Percentiles rank a stretch among this genome's conserved stretches.
Conservation (phyloP, 1,140 invertebrate genomes). For the Catajapyx aquilonaris region DNA sequence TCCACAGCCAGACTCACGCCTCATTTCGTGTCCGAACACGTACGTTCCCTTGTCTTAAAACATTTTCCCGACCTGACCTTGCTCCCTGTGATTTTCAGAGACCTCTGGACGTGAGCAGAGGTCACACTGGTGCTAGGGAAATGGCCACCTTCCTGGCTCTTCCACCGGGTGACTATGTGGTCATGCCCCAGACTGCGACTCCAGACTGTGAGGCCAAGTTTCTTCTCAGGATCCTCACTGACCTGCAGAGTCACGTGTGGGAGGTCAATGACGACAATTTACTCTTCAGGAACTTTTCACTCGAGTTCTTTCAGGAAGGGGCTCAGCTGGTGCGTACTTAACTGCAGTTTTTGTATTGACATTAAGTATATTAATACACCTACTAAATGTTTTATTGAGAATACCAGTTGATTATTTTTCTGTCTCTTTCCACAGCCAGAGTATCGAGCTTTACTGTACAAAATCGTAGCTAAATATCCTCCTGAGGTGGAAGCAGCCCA, state of each 20-base stretch:
- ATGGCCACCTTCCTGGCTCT: slow-evolving; percentile 51
- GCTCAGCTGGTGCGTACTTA: slow-evolving; percentile 22
- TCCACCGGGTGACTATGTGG: slow-evolving; percentile 50
- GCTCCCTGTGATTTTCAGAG: slow-evolving; percentile 25
- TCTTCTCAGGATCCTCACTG: slow-evolving; percentile 43
- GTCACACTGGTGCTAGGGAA: slow-evolving; percentile 41
- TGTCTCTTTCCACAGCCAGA: background rate
- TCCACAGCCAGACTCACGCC: slow-evolving; percentile 34
- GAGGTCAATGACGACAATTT: slow-evolving; percentile 58
- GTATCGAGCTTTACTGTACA: slow-evolving; percentile 19
- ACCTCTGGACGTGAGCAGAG: slow-evolving; percentile 39
- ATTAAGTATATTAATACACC: too few relatives aligned
- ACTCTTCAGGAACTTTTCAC: slow-evolving; percentile 36
- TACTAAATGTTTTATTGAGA: too few relatives aligned
- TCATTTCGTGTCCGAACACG: slow-evolving; percentile 36
- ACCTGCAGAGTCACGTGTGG: slow-evolving; percentile 52
- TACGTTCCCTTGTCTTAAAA: slow-evolving; percentile 16
- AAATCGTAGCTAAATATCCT: slow-evolving; percentile 32
- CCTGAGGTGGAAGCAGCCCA: slow-evolving; percentile 36
- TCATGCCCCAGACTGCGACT: slow-evolving; percentile 49
- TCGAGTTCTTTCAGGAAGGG: slow-evolving; percentile 33
- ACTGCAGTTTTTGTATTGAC: too few relatives aligned
- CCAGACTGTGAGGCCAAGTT: slow-evolving; percentile 47
- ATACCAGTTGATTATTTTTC: too few relatives aligned
- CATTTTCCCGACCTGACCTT: background rate